These are phyloP conservation scores for Entomyzon cyanotis DNA, from an alignment of 2,113 vertebrate species.

Conservation along the genomic window DNA sequence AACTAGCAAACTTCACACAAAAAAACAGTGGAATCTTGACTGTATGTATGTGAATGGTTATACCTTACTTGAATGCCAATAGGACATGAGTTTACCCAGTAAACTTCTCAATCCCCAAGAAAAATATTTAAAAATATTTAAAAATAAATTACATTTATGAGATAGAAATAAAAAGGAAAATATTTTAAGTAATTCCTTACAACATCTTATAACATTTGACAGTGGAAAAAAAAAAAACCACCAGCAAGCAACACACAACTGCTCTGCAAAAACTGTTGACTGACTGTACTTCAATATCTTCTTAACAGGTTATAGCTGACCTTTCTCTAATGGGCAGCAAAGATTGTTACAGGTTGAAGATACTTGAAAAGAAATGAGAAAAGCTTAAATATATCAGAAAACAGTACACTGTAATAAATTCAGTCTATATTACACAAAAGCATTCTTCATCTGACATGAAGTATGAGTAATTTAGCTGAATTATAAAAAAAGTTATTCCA, in stretches of 20 bases:
- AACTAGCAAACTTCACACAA: not conserved
- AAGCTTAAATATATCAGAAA: not conserved
- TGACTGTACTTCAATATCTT: not conserved
- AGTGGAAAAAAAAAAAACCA: not conserved
- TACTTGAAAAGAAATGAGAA: not conserved
- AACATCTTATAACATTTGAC: not conserved
- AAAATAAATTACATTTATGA: not conserved
- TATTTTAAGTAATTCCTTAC: not conserved
- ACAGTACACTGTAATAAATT: not conserved
- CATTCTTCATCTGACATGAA: not conserved
- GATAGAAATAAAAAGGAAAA: not conserved
- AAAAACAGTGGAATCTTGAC: not conserved
- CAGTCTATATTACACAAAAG: not conserved
- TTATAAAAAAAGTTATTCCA: not conserved
- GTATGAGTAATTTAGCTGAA: not conserved
- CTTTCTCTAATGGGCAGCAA: not conserved
- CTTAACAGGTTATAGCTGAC: not conserved
- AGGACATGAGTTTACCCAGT: not conserved
- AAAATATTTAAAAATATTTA: too few relatives aligned
- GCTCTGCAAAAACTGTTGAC: not conserved
- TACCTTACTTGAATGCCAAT: not conserved
- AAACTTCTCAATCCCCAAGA: not conserved
- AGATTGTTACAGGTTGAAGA: not conserved
- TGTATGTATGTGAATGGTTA: not conserved
- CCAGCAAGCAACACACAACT: not conserved